phyloP scores from a whole-genome alignment of 2,888 invertebrate species.

The Nomada goodeniana region DNA sequence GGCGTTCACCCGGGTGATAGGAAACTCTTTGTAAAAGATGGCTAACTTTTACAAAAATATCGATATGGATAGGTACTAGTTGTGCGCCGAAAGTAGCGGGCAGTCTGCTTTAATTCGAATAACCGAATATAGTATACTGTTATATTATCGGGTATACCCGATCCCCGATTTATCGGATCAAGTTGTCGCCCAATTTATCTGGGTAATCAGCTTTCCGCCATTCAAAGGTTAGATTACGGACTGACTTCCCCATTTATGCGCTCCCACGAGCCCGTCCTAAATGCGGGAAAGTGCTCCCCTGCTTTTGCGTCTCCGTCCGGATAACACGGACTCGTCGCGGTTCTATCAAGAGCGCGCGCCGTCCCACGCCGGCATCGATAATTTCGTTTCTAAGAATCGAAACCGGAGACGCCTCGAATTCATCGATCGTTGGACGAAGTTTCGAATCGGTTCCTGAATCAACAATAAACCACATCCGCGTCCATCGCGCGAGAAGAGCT shows the following conservation, averaged over 20 bases:
- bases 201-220: slow-evolving; percentile 13
- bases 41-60: too few species aligned
- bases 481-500: background rate
- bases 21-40: too few species aligned
- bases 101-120: background rate
- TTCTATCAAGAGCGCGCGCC: background rate
- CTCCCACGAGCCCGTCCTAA: background rate
- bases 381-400: background rate
- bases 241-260: background rate
- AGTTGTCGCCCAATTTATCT: slow-evolving; percentile 21
- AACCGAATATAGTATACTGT: background rate
- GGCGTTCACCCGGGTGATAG: too few species aligned
- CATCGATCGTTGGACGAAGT: background rate
- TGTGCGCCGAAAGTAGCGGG: too few species aligned
- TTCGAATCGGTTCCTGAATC: background rate
- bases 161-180: slow-evolving; percentile 16
- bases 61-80: too few species aligned
- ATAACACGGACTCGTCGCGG: background rate
- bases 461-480: background rate
- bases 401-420: background rate
- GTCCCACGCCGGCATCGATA: background rate
- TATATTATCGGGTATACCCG: background rate
- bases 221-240: slow-evolving; percentile 1
- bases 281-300: background rate
- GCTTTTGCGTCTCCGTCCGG: background rate